Conservation (phyloP, 2,797 vertebrate species). For the Menidia menidia region DNA sequence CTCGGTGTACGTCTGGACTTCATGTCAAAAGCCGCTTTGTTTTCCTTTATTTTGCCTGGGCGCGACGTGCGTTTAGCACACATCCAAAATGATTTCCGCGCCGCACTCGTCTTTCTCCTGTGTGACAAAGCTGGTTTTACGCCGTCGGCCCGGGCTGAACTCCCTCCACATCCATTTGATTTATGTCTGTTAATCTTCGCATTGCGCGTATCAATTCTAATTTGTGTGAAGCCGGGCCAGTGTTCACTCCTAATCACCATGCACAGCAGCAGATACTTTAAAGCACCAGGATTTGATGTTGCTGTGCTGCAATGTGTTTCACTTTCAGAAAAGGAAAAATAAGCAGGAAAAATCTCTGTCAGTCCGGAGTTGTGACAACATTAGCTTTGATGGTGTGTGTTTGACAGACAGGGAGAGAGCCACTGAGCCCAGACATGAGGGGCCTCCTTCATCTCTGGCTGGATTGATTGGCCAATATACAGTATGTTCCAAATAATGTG, state of each 20-base stretch:
- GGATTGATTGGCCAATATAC: too few species aligned
- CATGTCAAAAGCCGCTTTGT: neutral
- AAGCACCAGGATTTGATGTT: neutral
- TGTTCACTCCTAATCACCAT: too few species aligned
- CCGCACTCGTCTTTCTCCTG: slow-evolving; percentile 20
- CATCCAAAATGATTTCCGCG: slow-evolving; percentile 48
- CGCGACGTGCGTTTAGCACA: neutral
- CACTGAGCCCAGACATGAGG: too few species aligned
- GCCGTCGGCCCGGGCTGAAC: slow-evolving; percentile 2
- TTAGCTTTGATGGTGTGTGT: too few species aligned
- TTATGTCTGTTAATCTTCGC: slow-evolving; percentile 48
- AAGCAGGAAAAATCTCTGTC: too few species aligned
- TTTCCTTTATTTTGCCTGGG: too few species aligned
- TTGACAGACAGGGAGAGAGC: too few species aligned
- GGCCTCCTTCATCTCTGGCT: too few species aligned
- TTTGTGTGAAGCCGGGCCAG: too few species aligned
- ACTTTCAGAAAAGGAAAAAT: slow-evolving; percentile 1
- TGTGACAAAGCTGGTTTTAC: slow-evolving; percentile 31
- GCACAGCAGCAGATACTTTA: too few species aligned
- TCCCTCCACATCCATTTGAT: slow-evolving; percentile 48
- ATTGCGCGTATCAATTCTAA: slow-evolving; percentile 36
- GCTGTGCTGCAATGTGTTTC: slow-evolving; percentile 5
- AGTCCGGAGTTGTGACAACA: too few species aligned
- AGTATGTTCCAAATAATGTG: too few species aligned
- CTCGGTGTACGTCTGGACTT: neutral